A percentile compares a stretch with the other conserved stretches of the same genome.
Conservation (phyloP, 2,113 vertebrate genomes). For the Amphilophus citrinellus region DNA sequence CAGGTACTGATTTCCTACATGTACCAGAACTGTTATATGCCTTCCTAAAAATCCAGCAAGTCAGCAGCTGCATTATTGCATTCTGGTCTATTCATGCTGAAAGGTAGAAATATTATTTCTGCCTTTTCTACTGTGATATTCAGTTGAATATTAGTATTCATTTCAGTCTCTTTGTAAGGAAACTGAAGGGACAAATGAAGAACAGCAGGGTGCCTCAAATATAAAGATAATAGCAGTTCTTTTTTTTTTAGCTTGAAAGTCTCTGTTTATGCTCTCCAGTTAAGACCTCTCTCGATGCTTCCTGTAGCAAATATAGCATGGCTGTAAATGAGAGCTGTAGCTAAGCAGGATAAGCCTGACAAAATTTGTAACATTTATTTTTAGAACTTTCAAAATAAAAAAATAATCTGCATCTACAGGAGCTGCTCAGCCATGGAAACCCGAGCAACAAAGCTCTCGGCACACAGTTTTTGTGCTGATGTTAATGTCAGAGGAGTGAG, state of each 20-base stretch:
- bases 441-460: too few species aligned
- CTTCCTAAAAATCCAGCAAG: constrained; percentile 18
- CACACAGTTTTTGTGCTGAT: too few species aligned
- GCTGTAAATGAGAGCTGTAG: not conserved
- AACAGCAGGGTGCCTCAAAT: not conserved
- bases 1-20: constrained; percentile 29
- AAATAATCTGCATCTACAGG: too few species aligned
- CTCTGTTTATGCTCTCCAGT: not conserved
- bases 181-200: not conserved
- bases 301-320: not conserved
- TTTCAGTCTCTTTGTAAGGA: constrained; percentile 6
- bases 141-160: constrained; percentile 1
- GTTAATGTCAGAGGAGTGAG: too few species aligned
- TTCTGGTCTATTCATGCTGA: not conserved
- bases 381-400: too few species aligned
- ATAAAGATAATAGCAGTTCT: not conserved
- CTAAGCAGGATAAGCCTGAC: not conserved
- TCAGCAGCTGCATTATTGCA: constrained; percentile 13
- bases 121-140: not conserved
- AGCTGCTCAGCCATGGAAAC: too few species aligned
- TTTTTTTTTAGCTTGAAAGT: not conserved
- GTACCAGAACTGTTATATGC: constrained; percentile 4
- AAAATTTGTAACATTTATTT: not conserved
- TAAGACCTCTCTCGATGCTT: not conserved
- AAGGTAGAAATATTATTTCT: constrained; percentile 10